Conservation (phyloP, 2,113 vertebrate species). For the Percina caprodes region DNA sequence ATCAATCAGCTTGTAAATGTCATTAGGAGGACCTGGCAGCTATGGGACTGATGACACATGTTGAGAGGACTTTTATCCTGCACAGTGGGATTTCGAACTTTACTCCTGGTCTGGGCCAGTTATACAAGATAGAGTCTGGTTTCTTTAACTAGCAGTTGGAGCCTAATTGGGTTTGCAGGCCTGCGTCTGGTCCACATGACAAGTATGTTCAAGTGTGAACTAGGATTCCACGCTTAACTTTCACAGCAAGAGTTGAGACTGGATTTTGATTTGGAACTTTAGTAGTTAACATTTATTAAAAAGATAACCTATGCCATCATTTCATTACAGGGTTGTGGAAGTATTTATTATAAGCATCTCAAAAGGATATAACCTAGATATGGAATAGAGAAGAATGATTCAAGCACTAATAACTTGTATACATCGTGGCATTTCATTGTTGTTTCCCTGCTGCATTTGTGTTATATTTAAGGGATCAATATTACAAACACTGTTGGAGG, state of each 20-base stretch:
- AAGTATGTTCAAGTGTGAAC: background rate
- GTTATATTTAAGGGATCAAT: background rate
- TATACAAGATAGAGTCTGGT: slow-evolving; percentile 55
- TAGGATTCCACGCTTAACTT: background rate
- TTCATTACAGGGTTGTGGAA: background rate
- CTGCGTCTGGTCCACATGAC: slow-evolving; percentile 29
- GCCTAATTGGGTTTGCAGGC: slow-evolving; percentile 36
- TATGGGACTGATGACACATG: slow-evolving; percentile 49
- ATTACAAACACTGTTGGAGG: background rate
- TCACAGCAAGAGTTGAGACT: too few relatives aligned
- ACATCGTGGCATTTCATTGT: background rate
- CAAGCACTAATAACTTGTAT: background rate
- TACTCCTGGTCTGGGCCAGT: slow-evolving; percentile 10
- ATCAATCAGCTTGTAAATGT: slow-evolving; percentile 78
- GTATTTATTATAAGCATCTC: background rate
- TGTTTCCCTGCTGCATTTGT: background rate
- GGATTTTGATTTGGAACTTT: background rate
- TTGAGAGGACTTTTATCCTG: slow-evolving; percentile 59
- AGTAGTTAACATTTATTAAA: background rate
- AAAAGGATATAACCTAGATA: background rate
- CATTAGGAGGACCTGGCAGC: slow-evolving; percentile 45
- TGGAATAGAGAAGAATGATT: background rate
- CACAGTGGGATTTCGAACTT: slow-evolving; percentile 42
- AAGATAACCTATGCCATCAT: background rate
- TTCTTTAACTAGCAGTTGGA: slow-evolving; percentile 61